Evolutionary conservation across 2,888 invertebrate species (phyloP).

Genomic region (Acanthococcus lagerstroemiae): DNA sequence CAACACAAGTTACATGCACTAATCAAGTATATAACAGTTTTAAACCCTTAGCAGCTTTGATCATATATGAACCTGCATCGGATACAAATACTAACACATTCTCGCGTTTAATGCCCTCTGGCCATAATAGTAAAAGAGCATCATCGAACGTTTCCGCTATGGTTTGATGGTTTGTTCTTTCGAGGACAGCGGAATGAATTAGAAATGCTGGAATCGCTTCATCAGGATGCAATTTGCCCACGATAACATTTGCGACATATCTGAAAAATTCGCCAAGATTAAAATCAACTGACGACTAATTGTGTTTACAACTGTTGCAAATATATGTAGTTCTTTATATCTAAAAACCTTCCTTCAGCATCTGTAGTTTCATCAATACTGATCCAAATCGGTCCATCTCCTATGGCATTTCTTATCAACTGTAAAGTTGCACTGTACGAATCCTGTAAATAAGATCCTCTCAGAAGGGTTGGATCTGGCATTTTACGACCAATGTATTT

Average conservation of each 20-base stretch:
- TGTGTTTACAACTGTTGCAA: no score
- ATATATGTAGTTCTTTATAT: no score
- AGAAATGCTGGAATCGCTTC: neutral
- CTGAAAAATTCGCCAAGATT: no score
- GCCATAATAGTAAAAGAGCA: slow-evolving; percentile 8
- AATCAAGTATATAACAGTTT: slow-evolving; percentile 38
- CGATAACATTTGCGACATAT: slow-evolving; percentile 18
- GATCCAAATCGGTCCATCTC: no score
- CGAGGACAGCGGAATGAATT: neutral
- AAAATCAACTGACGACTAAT: no score
- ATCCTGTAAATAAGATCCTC: no score
- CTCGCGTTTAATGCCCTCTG: slow-evolving; percentile 9
- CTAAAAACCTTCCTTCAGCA: no score
- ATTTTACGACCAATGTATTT: no score
- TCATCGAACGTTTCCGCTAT: slow-evolving; percentile 21
- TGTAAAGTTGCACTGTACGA: no score
- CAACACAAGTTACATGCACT: slow-evolving; percentile 39
- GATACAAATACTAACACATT: slow-evolving; percentile 19
- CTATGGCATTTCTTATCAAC: no score
- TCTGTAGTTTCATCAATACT: no score
- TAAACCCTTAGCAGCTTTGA: slow-evolving; percentile 36
- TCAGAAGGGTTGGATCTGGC: no score
- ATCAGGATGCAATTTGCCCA: slow-evolving; percentile 9
- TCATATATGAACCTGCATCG: slow-evolving; percentile 36
- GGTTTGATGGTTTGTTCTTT: slow-evolving; percentile 24